phyloP scores from a whole-genome alignment of 2,113 vertebrate genomes.

The Blennius ocellaris region DNA sequence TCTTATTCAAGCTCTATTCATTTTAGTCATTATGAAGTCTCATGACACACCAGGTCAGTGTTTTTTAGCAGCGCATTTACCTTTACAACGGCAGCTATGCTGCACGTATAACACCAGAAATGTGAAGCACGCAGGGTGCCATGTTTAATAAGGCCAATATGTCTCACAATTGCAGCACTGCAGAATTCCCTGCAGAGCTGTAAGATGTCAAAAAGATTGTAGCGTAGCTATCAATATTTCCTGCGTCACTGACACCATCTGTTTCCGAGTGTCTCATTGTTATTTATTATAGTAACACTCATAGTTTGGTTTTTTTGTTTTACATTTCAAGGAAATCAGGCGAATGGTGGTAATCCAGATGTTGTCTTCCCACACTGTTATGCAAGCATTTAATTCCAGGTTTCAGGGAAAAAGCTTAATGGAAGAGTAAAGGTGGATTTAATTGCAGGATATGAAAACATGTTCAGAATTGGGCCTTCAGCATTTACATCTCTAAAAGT shows the following conservation, averaged over 20 bases:
- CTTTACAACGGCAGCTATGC: background rate
- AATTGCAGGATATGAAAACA: constrained; percentile 3
- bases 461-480: background rate
- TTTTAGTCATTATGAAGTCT: constrained; percentile 22
- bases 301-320: constrained; percentile 44
- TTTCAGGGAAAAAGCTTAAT: constrained; percentile 20
- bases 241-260: constrained; percentile 56
- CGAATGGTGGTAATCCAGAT: constrained; percentile 61
- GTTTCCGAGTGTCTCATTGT: constrained; percentile 37
- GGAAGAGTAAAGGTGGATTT: background rate
- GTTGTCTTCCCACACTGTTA: constrained; percentile 65
- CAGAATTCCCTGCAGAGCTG: constrained; percentile 17
- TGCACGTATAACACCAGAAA: background rate
- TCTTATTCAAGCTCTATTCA: constrained; percentile 31
- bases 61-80: constrained; percentile 8
- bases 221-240: constrained; percentile 41
- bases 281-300: constrained; percentile 47
- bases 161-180: constrained; percentile 5
- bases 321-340: constrained; percentile 39
- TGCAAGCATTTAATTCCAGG: constrained; percentile 49
- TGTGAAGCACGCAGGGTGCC: constrained; percentile 12
- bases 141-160: background rate
- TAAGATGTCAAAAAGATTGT: constrained; percentile 34
- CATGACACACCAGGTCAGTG: constrained; percentile 7
- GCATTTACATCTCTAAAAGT: constrained; percentile 1